These are phyloP conservation scores for Lepus europaeus DNA, from an alignment of 2,113 vertebrate species.

Conservation along the genomic window DNA sequence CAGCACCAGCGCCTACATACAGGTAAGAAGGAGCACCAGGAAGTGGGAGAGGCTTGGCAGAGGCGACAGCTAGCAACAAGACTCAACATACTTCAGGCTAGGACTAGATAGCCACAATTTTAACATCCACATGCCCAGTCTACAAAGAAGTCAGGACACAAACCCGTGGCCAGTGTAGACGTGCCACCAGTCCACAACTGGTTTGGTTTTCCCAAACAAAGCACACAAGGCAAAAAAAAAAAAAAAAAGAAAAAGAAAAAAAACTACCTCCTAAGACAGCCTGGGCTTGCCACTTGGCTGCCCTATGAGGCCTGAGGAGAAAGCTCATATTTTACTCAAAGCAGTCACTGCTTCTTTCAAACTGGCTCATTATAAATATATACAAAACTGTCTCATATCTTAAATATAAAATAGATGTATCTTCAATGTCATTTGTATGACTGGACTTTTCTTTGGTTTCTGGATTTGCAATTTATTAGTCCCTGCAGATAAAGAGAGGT, in stretches of 20 bases:
- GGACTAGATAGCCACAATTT: neutral
- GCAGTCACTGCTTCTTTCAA: neutral
- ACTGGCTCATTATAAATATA: neutral
- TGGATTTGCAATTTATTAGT: slow-evolving; percentile 28
- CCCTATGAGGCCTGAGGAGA: neutral
- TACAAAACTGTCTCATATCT: no score
- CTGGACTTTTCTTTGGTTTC: slow-evolving; percentile 32
- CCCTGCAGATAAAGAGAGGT: slow-evolving; percentile 45
- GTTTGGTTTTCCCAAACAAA: neutral
- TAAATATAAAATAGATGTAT: no score
- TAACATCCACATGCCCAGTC: neutral
- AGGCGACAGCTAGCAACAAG: neutral
- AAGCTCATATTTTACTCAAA: neutral
- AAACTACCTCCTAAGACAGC: neutral
- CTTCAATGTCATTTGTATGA: neutral
- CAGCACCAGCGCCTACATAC: neutral
- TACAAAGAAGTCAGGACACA: no score
- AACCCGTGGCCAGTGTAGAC: neutral
- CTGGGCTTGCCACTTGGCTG: neutral
- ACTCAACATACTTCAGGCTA: neutral
- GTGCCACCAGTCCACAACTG: neutral
- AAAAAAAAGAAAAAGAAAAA: neutral
- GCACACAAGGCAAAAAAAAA: neutral
- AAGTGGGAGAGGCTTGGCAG: neutral
- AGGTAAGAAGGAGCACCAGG: neutral